These are phyloP conservation scores for Drosophila mulleri DNA, from an alignment of 2,888 invertebrate genomes.

Conservation along the genomic window DNA sequence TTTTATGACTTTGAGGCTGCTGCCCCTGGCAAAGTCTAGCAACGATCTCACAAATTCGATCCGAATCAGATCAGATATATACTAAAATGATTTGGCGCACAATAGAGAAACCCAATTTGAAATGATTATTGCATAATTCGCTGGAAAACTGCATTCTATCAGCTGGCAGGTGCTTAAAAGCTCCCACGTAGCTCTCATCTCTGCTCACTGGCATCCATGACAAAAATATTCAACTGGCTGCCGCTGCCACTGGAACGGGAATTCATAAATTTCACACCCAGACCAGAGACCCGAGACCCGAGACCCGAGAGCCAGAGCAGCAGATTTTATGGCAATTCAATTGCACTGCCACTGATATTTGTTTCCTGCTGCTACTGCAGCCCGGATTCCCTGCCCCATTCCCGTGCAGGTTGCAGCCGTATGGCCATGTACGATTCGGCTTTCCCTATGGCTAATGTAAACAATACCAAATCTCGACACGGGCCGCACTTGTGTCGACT, in stretches of 20 bases:
- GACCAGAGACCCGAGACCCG: background rate
- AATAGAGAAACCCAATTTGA: slow-evolving; percentile 4
- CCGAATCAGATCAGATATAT: slow-evolving; percentile 1
- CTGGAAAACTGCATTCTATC: slow-evolving; percentile 57
- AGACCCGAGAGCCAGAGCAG: slow-evolving; percentile 17
- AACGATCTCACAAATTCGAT: background rate
- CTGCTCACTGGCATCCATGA: slow-evolving; percentile 41
- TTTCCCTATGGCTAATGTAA: slow-evolving; percentile 59
- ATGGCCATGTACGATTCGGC: slow-evolving; percentile 61
- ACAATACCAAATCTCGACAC: slow-evolving; percentile 50
- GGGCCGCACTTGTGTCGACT: slow-evolving; percentile 69
- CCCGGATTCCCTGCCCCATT: slow-evolving; percentile 30
- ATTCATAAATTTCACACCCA: slow-evolving; percentile 63
- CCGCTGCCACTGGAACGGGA: slow-evolving; percentile 27
- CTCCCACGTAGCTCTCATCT: slow-evolving; percentile 47
- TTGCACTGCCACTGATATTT: slow-evolving; percentile 67
- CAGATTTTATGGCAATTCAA: slow-evolving; percentile 74
- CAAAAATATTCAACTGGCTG: slow-evolving; percentile 26
- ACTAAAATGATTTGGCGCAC: slow-evolving; percentile 5
- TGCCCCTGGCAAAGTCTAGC: background rate
- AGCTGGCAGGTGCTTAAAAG: slow-evolving; percentile 65
- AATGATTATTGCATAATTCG: slow-evolving; percentile 35
- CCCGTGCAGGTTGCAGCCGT: slow-evolving; percentile 71
- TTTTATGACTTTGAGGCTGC: slow-evolving; percentile 43
- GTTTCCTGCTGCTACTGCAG: slow-evolving; percentile 63